Evolutionary conservation across 2,888 invertebrate genomes (phyloP), one percentile per base, ranked within the genome.

Genomic region (Cepaea hortensis): DNA sequence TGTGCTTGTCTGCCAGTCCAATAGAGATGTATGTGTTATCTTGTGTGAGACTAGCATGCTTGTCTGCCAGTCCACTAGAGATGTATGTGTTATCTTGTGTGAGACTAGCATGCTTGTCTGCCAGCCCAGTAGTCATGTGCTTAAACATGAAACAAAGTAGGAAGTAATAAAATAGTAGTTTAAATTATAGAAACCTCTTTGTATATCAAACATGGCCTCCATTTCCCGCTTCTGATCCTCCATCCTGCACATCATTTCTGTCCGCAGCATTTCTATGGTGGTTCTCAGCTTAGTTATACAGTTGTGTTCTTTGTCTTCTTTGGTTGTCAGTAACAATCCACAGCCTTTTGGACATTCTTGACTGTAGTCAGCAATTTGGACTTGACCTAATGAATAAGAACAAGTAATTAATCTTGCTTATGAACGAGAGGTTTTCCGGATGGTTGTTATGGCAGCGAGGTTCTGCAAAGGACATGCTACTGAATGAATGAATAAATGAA

Each of bases 171-270:
- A 55, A 55, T 9, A 6, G 11, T 55, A 55, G 11, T 55, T 9
- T 1, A 55, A 55, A 55, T 11, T 11, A 55, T 55, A 9, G 11
- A 55, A n/a, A 88, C 91, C 90, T 81, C 92, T 83, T 87, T 93
- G 93, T 89, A 92, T 91, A 87, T 93, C 92, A 20, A 93, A 89
- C n/a, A 92, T 80, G 20, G 92, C 86, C 81, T 92, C 92, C 90
- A 92, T 91, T 83, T 93, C 93, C 50, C 89, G 87, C 73, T 89
- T 90, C 88, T 91, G 91, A n/a, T 93, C 93, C 48, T 91, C 91
- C 80, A 91, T 89, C 85, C 91, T 92, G 68, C 91, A 91, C 7
- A 89, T 87, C 88, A 93, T 91, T 86, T 93, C 93, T 18, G 91
- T 90, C 73, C 93, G 87, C 81, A 93, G 87, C 48, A 82, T 85